phyloP scores from a whole-genome alignment of 2,888 invertebrate species.

The Clistopyga incitator region DNA sequence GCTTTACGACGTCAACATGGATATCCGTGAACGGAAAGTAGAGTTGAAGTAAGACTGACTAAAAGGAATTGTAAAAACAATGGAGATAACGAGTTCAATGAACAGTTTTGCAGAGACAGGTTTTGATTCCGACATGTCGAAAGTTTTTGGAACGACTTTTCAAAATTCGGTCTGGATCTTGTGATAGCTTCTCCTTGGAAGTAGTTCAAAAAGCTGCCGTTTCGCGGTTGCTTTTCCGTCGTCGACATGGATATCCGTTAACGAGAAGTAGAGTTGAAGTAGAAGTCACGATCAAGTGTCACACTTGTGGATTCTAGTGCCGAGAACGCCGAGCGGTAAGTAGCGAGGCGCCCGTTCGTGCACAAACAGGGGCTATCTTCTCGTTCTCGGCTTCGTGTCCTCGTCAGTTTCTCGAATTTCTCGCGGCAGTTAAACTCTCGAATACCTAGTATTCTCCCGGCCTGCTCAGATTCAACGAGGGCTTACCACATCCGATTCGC shows the following conservation, averaged over 20 bases:
- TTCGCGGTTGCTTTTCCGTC: neutral
- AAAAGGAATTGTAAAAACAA: too few species aligned
- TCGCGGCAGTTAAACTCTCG: conserved; percentile 27
- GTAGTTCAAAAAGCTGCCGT: neutral
- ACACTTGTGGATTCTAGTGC: conserved; percentile 38
- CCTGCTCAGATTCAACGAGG: conserved; percentile 31
- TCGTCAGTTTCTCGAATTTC: conserved; percentile 43
- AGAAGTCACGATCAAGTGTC: conserved; percentile 26
- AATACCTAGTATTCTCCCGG: conserved; percentile 11
- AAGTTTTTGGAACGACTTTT: neutral
- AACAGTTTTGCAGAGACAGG: too few species aligned
- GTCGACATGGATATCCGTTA: conserved; percentile 6
- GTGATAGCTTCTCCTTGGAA: neutral
- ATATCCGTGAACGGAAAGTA: too few species aligned
- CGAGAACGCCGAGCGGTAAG: conserved; percentile 12
- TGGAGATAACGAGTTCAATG: too few species aligned
- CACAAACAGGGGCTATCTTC: conserved; percentile 35
- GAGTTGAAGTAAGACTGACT: too few species aligned
- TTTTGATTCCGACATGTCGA: too few species aligned
- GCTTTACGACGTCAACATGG: too few species aligned
- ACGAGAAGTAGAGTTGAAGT: neutral
- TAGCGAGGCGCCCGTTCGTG: conserved; percentile 27
- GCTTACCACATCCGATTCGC: conserved; percentile 42
- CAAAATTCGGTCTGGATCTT: neutral
- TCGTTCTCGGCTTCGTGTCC: conserved; percentile 19